A percentile compares a stretch with the other conserved stretches of the same genome.
Conservation (phyloP, 2,888 invertebrate genomes). For the Acleris cristana region DNA sequence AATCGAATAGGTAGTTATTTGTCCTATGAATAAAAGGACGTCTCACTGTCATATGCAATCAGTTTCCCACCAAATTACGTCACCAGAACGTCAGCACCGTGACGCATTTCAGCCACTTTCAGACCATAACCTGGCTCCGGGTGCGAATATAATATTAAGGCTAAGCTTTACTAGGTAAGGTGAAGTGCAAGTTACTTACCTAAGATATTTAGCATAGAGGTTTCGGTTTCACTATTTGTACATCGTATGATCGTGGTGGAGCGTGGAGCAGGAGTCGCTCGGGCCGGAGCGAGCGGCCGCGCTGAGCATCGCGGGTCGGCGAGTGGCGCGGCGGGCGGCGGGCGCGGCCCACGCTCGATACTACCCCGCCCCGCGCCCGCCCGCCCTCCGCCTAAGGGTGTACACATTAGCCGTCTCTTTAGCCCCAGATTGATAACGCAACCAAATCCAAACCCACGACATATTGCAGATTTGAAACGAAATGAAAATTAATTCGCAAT, state of each 20-base stretch:
- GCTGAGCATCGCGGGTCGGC: conserved; percentile 61
- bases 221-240: conserved; percentile 33
- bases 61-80: conserved; percentile 55
- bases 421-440: conserved; percentile 23
- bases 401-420: conserved; percentile 19
- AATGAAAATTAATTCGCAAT: conserved; percentile 9
- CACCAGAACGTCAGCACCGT: conserved; percentile 58
- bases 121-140: conserved; percentile 42
- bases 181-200: conserved; percentile 23
- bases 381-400: conserved; percentile 40
- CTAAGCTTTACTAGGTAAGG: not conserved
- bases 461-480: conserved; percentile 13
- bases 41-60: conserved; percentile 15
- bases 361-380: conserved; percentile 44
- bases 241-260: conserved; percentile 19
- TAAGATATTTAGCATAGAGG: conserved; percentile 15
- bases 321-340: conserved; percentile 59
- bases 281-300: conserved; percentile 49
- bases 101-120: conserved; percentile 58
- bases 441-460: conserved; percentile 11
- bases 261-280: conserved; percentile 15
- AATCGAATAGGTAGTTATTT: not conserved
- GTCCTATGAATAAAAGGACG: conserved; percentile 1
- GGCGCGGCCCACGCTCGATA: conserved; percentile 79
- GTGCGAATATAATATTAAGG: conserved; percentile 41